phyloP scores from a whole-genome alignment of 2,888 invertebrate species.

The Parapristionchus giblindavisi region DNA sequence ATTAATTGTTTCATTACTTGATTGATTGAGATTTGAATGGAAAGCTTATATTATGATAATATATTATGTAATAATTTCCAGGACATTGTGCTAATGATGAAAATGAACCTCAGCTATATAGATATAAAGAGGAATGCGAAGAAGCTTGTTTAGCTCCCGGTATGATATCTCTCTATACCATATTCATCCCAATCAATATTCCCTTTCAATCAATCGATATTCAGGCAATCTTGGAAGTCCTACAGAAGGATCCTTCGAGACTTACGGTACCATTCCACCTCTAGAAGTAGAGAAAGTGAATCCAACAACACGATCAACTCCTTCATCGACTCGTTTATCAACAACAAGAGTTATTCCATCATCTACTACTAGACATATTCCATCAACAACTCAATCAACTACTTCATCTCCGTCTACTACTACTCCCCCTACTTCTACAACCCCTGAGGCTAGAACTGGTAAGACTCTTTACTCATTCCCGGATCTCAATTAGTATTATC shows the following conservation, averaged over 20 bases:
- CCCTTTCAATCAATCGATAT: neutral
- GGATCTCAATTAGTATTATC: no score
- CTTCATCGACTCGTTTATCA: neutral
- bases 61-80: no score
- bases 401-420: conserved; percentile 38
- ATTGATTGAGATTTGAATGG: no score
- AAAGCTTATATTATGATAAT: no score
- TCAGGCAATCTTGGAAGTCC: conserved; percentile 37
- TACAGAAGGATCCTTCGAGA: conserved; percentile 39
- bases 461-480: no score
- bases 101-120: conserved; percentile 67
- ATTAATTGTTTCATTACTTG: no score
- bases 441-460: conserved; percentile 35
- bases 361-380: neutral
- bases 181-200: neutral
- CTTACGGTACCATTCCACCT: conserved; percentile 47
- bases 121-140: conserved; percentile 70
- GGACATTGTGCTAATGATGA: conserved; percentile 69
- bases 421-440: conserved; percentile 34
- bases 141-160: conserved; percentile 60
- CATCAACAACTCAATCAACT: conserved; percentile 16
- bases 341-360: neutral
- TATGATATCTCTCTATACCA: neutral
- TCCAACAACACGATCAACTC: conserved; percentile 5
- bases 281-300: conserved; percentile 35